Evolutionary conservation across 2,113 vertebrate genomes (phyloP).

Genomic region (Malaclemys terrapin): DNA sequence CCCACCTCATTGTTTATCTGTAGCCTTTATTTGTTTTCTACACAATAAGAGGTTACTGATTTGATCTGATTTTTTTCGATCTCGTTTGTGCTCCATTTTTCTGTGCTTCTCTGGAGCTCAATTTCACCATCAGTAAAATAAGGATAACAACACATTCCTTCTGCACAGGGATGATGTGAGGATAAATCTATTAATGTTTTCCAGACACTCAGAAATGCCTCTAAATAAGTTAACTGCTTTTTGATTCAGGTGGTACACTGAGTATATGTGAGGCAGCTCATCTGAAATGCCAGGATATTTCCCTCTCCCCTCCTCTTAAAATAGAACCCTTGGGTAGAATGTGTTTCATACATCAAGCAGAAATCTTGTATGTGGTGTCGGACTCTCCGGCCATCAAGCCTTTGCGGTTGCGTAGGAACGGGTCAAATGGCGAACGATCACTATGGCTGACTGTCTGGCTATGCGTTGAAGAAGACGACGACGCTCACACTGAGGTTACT

Average conservation of each 20-base stretch:
- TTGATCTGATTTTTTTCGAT: background rate
- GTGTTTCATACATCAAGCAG: background rate
- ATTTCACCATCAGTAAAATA: background rate
- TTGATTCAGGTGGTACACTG: background rate
- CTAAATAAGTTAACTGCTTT: slow-evolving; percentile 53
- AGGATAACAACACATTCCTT: fast-evolving
- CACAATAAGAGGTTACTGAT: slow-evolving; percentile 12
- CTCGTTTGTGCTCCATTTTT: slow-evolving; percentile 51
- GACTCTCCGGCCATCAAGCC: no score
- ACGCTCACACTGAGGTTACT: slow-evolving; percentile 2
- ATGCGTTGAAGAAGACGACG: no score
- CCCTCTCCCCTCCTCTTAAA: background rate
- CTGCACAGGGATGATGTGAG: background rate
- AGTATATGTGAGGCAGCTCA: background rate
- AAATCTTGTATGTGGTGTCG: background rate
- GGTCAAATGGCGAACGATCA: no score
- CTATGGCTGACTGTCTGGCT: no score
- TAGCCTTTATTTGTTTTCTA: slow-evolving; percentile 28
- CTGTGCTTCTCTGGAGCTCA: slow-evolving; percentile 4
- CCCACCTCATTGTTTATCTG: background rate
- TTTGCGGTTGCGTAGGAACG: no score
- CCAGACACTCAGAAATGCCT: slow-evolving; percentile 33
- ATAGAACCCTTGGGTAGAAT: background rate
- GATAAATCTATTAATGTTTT: slow-evolving; percentile 51
- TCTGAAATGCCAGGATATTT: background rate